Evolutionary conservation across 1,140 invertebrate species (phyloP), one percentile per base, ranked within the genome.

Genomic region (Papilio polytes): DNA sequence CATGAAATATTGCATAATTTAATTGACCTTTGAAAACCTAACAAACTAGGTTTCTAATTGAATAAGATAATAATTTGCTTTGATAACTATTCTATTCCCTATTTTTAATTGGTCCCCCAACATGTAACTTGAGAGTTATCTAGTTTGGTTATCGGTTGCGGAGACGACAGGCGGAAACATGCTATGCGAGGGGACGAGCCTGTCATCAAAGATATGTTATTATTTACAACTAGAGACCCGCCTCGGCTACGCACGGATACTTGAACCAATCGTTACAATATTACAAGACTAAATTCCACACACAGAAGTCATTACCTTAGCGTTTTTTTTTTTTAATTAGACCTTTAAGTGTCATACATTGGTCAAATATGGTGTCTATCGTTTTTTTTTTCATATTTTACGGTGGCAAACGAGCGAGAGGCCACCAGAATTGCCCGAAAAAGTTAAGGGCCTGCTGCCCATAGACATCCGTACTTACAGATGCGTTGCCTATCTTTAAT

Each of bases 61-160:
- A 48, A 48, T 48, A 48, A 48, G 46, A 51, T 18, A 51, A 51
- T 51, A 15, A 51, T 13, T 6, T 6, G 48, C 48, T 3, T 63
- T 22, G 22, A 63, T 63, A 63, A 63, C 22, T 26, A 22, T 63
- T 26, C 59, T 63, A 26, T 63, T 22, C 56, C 84, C 74, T 83
- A 85, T 83, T 80, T 74, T 80, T 89, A 91, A 91, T 89, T 89
- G 88, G 85, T 82, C 85, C 81, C 83, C 73, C 79, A 41, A 41
- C 36, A 41, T 80, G 89, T 83, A 88, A 89, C 83, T 63, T 79
- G 85, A 85, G 76, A 82, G 83, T 85, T 85, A 83, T 89, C 83
- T 86, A 81, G 53, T 20, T 76, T 76, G 82, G 79, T 88, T 89
- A 86, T 87, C 84, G 80, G 81, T 53, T 79, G 59, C 80, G 44